phyloP scores from a whole-genome alignment of 53 echinoderm and acorn worm genomes.

The Stichopus horrens region DNA sequence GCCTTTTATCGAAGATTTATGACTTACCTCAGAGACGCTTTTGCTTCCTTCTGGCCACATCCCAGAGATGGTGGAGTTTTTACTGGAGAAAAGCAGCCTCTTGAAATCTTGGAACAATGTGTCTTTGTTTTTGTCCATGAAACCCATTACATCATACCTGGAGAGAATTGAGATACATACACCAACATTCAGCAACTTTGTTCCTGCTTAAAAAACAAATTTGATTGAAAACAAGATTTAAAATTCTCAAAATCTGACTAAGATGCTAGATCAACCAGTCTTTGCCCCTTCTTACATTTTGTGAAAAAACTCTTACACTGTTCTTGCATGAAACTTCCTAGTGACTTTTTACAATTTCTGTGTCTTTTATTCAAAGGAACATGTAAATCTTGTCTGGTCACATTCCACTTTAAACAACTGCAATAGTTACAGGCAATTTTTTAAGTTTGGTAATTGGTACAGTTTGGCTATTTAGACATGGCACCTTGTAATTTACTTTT shows the following conservation, averaged over 20 bases:
- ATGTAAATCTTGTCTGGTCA: too few species aligned
- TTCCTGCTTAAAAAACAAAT: too few species aligned
- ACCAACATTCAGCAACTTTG: neutral
- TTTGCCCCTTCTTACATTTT: neutral
- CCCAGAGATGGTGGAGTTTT: slow-evolving; percentile 62
- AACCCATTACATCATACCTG: slow-evolving; percentile 88
- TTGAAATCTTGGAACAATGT: slow-evolving; percentile 96
- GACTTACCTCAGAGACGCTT: slow-evolving; percentile 75
- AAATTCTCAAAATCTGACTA: too few species aligned
- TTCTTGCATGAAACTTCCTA: too few species aligned
- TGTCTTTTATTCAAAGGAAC: too few species aligned
- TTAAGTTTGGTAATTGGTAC: too few species aligned
- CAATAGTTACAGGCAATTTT: too few species aligned
- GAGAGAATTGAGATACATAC: neutral
- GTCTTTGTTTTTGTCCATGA: slow-evolving; percentile 98
- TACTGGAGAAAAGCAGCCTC: slow-evolving; percentile 85
- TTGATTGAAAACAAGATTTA: too few species aligned
- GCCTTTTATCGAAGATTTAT: neutral
- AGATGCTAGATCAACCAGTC: neutral
- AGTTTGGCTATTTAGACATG: too few species aligned
- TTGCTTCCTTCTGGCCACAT: slow-evolving; percentile 94
- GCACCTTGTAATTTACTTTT: too few species aligned
- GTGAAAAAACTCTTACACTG: neutral
- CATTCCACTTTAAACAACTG: too few species aligned
- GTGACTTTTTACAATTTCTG: too few species aligned